Percentiles rank a stretch among this genome's conserved stretches.
Conservation (phyloP, 2,888 invertebrate species). For the Piscicola geometra region DNA sequence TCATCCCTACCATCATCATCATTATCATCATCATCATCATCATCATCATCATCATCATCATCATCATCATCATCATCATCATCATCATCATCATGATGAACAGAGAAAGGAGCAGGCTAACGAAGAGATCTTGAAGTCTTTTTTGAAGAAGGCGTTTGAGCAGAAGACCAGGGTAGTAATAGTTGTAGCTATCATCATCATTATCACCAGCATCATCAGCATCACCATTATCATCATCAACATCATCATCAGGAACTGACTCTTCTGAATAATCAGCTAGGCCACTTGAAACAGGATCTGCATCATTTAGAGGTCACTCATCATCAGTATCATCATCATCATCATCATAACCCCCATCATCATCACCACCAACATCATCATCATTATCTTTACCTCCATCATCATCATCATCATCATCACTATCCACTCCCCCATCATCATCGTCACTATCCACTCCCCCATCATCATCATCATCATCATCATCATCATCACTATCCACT, state of each 20-base stretch:
- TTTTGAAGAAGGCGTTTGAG: conserved; percentile 70
- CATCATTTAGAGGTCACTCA: background rate
- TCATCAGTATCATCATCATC: background rate
- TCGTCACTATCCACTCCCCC: no score
- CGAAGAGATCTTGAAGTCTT: conserved; percentile 75
- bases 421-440: no score
- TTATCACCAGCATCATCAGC: background rate
- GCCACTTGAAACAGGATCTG: background rate
- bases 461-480: no score
- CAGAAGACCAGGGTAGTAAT: conserved; percentile 65
- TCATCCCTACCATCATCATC: conserved; percentile 30
- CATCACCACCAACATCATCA: background rate
- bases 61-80: conserved; percentile 27
- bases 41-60: conserved; percentile 31
- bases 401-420: no score
- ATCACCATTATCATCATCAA: no score
- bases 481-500: no score
- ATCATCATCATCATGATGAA: conserved; percentile 22
- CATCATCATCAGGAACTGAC: background rate
- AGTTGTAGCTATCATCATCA: background rate
- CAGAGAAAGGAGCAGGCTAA: background rate
- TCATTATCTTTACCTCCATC: background rate
- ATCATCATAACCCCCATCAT: background rate
- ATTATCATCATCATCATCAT: conserved; percentile 30
- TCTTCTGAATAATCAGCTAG: background rate